phyloP scores from a whole-genome alignment of 2,797 vertebrate species.

The Peromyscus attwateri region DNA sequence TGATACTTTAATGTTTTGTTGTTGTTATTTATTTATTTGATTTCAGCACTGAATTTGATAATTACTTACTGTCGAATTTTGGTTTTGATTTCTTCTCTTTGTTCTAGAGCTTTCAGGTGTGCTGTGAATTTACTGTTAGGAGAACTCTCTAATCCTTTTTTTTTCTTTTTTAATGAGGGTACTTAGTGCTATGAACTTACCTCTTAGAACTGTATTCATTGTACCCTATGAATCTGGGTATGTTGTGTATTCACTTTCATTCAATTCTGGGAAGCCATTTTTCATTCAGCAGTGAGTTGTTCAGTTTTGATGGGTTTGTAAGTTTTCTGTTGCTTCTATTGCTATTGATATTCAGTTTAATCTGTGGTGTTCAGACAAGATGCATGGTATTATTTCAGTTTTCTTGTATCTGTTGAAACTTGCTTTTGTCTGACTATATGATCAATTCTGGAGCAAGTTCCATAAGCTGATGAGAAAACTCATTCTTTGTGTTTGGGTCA shows the following conservation, averaged over 20 bases:
- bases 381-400: background rate
- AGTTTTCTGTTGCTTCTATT: background rate
- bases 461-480: background rate
- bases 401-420: background rate
- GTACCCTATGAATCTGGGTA: background rate
- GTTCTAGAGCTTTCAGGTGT: background rate
- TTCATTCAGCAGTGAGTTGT: background rate
- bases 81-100: background rate
- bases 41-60: background rate
- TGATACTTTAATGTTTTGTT: background rate
- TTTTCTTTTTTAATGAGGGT: background rate
- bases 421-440: background rate
- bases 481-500: background rate
- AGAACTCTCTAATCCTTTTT: no score
- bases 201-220: background rate
- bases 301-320: background rate
- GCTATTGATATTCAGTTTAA: background rate
- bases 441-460: background rate
- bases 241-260: background rate
- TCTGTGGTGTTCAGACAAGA: background rate
- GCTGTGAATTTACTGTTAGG: background rate
- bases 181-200: background rate
- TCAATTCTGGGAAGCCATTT: background rate
- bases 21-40: background rate
- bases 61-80: background rate